A percentile compares a stretch with the other conserved stretches of the same genome.
Evolutionary conservation across 2,797 vertebrate genomes (phyloP).

Genomic region (Propithecus perrieri): DNA sequence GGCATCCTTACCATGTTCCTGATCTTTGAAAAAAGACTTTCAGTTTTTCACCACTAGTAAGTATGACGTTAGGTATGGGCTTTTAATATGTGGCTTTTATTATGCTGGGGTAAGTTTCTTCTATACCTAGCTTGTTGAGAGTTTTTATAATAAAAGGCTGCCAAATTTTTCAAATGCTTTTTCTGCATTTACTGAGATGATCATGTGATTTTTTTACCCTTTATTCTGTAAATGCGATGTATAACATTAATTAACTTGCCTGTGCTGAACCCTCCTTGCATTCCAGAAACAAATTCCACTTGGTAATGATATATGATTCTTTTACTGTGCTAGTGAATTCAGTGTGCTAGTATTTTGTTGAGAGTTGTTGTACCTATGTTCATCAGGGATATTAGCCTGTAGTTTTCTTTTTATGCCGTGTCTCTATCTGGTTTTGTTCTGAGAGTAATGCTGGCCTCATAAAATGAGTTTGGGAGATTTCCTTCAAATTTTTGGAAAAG

Average conservation of each 20-base stretch:
- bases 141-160: neutral
- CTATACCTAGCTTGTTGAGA: neutral
- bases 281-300: neutral
- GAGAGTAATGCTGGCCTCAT: neutral
- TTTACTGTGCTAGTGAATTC: neutral
- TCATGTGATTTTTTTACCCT: neutral
- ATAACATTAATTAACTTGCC: neutral
- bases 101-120: neutral
- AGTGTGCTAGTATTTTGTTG: neutral
- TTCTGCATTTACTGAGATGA: neutral
- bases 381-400: too few species aligned
- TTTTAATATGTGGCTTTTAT: too few species aligned
- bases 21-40: neutral
- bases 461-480: neutral
- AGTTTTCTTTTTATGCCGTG: neutral
- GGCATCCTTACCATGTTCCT: neutral
- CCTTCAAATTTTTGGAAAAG: neutral
- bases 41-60: neutral
- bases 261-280: neutral
- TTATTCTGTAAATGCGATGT: neutral
- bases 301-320: neutral
- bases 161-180: neutral
- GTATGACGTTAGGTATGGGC: too few species aligned
- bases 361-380: neutral
- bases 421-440: neutral